phyloP scores from a whole-genome alignment of 2,888 invertebrate genomes.

The Eustalomyia histrio region DNA sequence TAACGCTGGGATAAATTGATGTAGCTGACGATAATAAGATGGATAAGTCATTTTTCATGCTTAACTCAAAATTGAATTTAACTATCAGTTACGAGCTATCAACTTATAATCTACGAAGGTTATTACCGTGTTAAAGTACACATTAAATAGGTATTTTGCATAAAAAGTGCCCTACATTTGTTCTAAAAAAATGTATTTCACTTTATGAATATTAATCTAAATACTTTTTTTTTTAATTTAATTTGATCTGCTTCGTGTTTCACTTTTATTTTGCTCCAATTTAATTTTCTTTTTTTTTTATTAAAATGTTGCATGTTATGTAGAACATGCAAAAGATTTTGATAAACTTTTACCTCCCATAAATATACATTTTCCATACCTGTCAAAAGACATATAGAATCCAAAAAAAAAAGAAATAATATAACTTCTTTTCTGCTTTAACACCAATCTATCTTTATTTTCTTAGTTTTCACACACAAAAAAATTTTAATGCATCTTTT shows the following conservation, averaged over 20 bases:
- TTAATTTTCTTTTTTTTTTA: neutral
- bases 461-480: neutral
- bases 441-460: neutral
- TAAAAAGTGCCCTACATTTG: too few relatives aligned
- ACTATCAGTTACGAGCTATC: too few relatives aligned
- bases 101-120: too few relatives aligned
- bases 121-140: too few relatives aligned
- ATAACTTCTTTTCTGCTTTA: neutral
- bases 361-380: slow-evolving; percentile 6
- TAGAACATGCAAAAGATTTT: slow-evolving; percentile 20
- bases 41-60: too few relatives aligned
- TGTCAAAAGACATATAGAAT: neutral
- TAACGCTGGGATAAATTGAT: too few relatives aligned
- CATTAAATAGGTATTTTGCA: too few relatives aligned
- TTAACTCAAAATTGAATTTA: too few relatives aligned
- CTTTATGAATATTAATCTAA: too few relatives aligned
- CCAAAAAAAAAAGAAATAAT: neutral
- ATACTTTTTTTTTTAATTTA: neutral
- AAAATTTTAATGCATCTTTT: slow-evolving; percentile 46
- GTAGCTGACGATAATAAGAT: too few relatives aligned
- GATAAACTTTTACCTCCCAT: slow-evolving; percentile 40
- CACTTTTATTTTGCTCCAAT: slow-evolving; percentile 5
- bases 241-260: neutral
- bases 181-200: too few relatives aligned
- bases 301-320: slow-evolving; percentile 6